Evolutionary conservation across 2,797 vertebrate species (phyloP).

Genomic region (Meriones psammophilus): DNA sequence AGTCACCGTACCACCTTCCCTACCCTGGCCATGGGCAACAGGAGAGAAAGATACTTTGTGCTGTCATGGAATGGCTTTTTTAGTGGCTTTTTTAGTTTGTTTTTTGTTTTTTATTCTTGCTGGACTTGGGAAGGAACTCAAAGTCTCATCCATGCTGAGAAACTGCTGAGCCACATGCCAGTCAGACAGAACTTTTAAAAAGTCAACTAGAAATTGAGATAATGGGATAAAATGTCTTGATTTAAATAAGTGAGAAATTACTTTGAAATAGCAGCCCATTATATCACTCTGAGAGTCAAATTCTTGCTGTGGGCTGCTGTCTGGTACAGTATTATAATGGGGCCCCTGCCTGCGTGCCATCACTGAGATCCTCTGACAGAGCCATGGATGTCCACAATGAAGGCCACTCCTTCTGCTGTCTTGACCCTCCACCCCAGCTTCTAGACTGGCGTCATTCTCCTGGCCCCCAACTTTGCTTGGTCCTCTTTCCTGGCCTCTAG

Average conservation of each 20-base stretch:
- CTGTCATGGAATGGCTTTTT: background rate
- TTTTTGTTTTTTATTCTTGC: background rate
- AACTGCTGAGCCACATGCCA: background rate
- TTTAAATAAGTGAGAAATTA: background rate
- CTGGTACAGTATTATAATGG: too few relatives aligned
- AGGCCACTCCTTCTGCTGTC: background rate
- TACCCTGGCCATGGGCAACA: background rate
- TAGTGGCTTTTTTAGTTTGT: too few relatives aligned
- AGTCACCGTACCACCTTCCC: background rate
- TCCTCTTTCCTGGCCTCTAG: background rate
- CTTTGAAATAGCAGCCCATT: background rate
- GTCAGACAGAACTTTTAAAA: background rate
- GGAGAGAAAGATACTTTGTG: background rate
- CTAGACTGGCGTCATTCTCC: background rate
- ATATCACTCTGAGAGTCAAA: background rate
- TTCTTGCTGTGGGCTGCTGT: background rate
- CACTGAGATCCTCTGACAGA: background rate
- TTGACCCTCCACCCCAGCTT: accelerated
- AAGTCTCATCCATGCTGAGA: background rate
- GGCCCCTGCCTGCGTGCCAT: background rate
- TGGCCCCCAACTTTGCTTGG: background rate
- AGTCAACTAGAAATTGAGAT: background rate
- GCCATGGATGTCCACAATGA: accelerated
- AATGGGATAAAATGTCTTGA: background rate
- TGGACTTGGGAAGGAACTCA: background rate